Evolutionary conservation across 2,797 vertebrate species (phyloP), one percentile per base, ranked within the genome.

Genomic region (Acridotheres tristis): DNA sequence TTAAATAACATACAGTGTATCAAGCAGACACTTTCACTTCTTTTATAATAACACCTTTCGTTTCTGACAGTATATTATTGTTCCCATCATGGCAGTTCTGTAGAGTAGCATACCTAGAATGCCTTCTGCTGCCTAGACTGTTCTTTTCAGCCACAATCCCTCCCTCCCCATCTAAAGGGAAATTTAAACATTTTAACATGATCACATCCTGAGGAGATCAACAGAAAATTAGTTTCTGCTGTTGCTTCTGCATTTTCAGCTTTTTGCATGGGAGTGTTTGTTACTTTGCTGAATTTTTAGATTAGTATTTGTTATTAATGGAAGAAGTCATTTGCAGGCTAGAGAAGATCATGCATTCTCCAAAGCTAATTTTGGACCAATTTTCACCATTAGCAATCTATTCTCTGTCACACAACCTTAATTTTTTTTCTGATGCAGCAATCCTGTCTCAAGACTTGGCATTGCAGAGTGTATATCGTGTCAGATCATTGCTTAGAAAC

Each of bases 1-100:
- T 97, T 96, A 74, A 98, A 97, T 97, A 97, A 97, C 97, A 94
- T 96, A 94, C 93, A 96, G 93, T 93, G 95, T 98, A 91, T 92
- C 89, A 61, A 97, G 96, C 93, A 93, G 96, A 93, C 95, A 97
- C 95, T 96, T 96, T 75, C 93, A 97, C 96, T 96, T 95, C 91
- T 92, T 93, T 84, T 92, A 85, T 93, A 92, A 96, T 96, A 96
- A 97, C 94, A 92, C 89, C 85, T 96, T 96, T 97, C 95, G 97
- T 97, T 98, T 98, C 96, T 96, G 93, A 95, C 95, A 85, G 22
- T 91, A 89, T 85, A 88, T 87, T 85, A 87, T 75, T 66, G 85
- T 92, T 80, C 87, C 87, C 96, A 95, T 94, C 94, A 89, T 97
- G 97, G 97, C 95, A 84, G 87, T 51, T 92, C 88, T 93, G 95